Base-by-base conservation (phyloP, 2,888 invertebrate species). In the Parnassius glacialis region DNA sequence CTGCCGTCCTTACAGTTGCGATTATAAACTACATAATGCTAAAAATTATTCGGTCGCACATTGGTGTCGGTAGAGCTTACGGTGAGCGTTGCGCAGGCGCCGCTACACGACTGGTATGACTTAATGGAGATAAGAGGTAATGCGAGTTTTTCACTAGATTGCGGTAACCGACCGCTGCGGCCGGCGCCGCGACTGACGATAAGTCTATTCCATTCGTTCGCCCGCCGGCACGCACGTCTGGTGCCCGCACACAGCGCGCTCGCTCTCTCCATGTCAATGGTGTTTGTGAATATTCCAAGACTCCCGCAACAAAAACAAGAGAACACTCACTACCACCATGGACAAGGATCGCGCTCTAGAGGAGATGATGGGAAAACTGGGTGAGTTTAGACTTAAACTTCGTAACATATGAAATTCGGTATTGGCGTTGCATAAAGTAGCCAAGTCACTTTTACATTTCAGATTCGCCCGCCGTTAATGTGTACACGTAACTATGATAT, bases 281-380 rank as follows among this genome's bases (percentile, higher is more conserved):
- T 87, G 85, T 76, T 82, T 81, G 85, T 86, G 84, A 76, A 71
- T 71, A 61, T 83, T 79, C 70, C 83, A 84, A 82, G 80, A 78
- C 67, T 75, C 74, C 64, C 70, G 66, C 66, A 67, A 65, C 66
- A 65, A 62, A 69, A 63, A 60, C 66, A 61, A 68, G 34, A 42
- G 47, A 45, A 65, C 65, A 62, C 64, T 63, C 61, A 52, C 58
- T 64, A 5, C 53, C 69, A 83, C 57, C 78, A 94, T 94, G 94
- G 94, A 93, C 75, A 93, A 93, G 79, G 94, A 94, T 84, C 92
- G 89, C 74, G 93, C 94, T 42, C 77, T 94, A 61, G 94, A 94
- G 76, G 94, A 93, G 71, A 92, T 94, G 79, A 94, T 94, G 94
- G 93, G 93, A 73, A 93, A 94, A 79, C 84, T 94, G 73, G 94